Base-by-base conservation (phyloP, 1,140 invertebrate genomes). In the Pseudomyrmex flavicornis region DNA sequence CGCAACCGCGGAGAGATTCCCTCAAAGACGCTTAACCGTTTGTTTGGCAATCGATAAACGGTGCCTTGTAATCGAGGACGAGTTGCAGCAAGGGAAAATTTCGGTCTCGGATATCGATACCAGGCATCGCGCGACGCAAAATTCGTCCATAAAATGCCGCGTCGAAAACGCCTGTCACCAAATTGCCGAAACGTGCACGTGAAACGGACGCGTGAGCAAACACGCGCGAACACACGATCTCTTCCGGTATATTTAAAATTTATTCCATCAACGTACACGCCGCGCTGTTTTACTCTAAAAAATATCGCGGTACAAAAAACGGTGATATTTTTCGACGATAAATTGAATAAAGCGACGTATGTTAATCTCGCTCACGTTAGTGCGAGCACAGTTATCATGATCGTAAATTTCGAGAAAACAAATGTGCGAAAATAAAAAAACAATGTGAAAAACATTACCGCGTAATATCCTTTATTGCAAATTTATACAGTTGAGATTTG, bases 231-330 rank as follows among this genome's bases (percentile, higher is more conserved):
- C 20, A 61, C 13, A 10, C 72, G 46, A 15, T 46, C 13, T 8
- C 58, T 77, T 77, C 63, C 75, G 15, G 50, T 8, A 9, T 56
- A 68, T 77, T 77, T 77, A 77, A 77, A 77, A 68, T 77, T 77
- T 77, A 77, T 77, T 77, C 52, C 50, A 58, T 54, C 35, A 77
- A 76, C 75, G 50, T 68, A 44, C 17, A 35, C 35, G 35, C 35
- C 17, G 50, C 35, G 35, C 35, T 17, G 2, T 52, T 35, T 77
- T 77, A 54, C 63, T 77, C 52, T 56, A 52, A 44, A 69, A 35
- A 77, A 77, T 15, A 66, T 62, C 20, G 22, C 20, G 22, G 48
- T 9, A 17, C 17, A 0, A 56, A 9, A n/a, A n/a, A n/a, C n/a
- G n/a, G 26, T 22, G n/a, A 68, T 56, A 22, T 77, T 77, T 77